Base-by-base conservation (phyloP, 2,888 invertebrate species). In the Pteria penguin region DNA sequence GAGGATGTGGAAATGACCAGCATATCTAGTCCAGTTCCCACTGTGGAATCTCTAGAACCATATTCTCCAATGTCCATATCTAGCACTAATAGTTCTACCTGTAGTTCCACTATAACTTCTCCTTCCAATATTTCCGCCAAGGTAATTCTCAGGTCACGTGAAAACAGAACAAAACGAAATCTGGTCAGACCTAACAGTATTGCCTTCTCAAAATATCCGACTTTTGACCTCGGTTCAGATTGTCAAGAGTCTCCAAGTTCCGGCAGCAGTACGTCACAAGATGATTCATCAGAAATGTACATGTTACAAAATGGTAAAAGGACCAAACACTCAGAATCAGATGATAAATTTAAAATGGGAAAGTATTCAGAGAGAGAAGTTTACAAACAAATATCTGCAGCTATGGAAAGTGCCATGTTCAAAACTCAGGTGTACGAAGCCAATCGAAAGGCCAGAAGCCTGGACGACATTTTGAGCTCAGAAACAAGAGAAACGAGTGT, bases 181-280 rank as follows among this genome's bases (percentile, higher is more conserved):
- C 75, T 87, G 62, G 89, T 88, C 57, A 79, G 91, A 70, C 91
- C 91, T 24, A 90, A 90, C 83, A 91, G 90, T 84, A 91, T 91
- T 81, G 90, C 91, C 27, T 90, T 90, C 80, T 90, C 91, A 14
- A 85, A 88, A 65, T 90, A 90, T 70, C 91, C 90, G 27, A 86
- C 86, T 24, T 90, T 88, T 82, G 90, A 90, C 79, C 77, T 90
- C 26, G 86, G 86, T 2, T 80, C 87, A 2, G 88, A 86, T 60
- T 82, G 83, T 77, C 83, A 82, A 62, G 85, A 84, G 33, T 86
- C 85, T 11, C 82, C 84, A 2, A 78, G 83, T 32, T 84, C 84
- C n/a, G 78, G 82, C 27, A 83, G 86, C 63, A 84, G 82, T 36
- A 79, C 83, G 2, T 84, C 87, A 29, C 87, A 86, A 62, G 87